phyloP scores from a whole-genome alignment of 92 coral and sea anemone genomes.

The Porites divaricata region DNA sequence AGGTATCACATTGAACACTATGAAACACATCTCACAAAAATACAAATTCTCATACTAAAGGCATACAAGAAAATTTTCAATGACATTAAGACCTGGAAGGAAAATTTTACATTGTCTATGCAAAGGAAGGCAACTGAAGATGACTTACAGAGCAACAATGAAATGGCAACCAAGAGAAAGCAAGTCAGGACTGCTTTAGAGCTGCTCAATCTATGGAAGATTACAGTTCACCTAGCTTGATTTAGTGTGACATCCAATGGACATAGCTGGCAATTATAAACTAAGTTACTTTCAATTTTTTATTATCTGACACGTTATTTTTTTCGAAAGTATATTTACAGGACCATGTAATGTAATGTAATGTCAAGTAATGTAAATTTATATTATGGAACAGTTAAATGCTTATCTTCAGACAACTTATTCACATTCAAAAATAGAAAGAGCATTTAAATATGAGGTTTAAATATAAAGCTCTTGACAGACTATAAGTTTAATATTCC shows the following conservation, averaged over 20 bases:
- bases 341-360: too few species aligned
- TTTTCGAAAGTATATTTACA: too few species aligned
- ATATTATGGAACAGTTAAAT: too few species aligned
- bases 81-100: conserved; percentile 42
- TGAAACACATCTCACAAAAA: conserved; percentile 38
- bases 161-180: conserved; percentile 6
- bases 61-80: conserved; percentile 31
- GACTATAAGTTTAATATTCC: too few species aligned
- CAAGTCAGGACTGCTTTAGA: conserved; percentile 22
- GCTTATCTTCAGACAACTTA: too few species aligned
- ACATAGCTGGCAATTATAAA: too few species aligned
- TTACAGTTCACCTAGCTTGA: conserved; percentile 26
- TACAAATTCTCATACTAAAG: conserved; percentile 56
- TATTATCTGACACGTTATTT: too few species aligned
- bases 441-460: too few species aligned
- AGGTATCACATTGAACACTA: conserved; percentile 55
- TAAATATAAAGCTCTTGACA: too few species aligned
- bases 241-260: not conserved
- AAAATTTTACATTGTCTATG: not conserved
- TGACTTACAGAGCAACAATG: not conserved
- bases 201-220: conserved; percentile 45
- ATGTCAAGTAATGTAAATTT: too few species aligned
- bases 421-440: too few species aligned
- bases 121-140: conserved; percentile 8
- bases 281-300: too few species aligned